Conservation (phyloP, 2,797 vertebrate species). For the Malacoctenus gilli region DNA sequence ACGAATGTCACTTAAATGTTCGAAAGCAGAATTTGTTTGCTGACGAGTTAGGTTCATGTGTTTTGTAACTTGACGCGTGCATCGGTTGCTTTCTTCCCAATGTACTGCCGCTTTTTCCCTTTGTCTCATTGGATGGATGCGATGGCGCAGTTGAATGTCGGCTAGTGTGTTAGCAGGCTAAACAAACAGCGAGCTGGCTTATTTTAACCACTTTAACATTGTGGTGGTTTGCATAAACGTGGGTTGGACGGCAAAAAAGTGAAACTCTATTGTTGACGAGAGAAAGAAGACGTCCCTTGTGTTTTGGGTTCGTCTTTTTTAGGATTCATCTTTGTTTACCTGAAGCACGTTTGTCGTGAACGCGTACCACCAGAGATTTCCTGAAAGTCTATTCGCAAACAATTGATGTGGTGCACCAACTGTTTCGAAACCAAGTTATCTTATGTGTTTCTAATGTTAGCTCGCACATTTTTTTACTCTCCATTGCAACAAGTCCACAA, state of each 20-base stretch:
- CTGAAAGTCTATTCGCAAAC: no score
- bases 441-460: no score
- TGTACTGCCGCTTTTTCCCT: constrained; percentile 51
- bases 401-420: no score
- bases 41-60: not conserved
- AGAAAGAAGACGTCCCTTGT: not conserved
- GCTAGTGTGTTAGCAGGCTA: constrained; percentile 55
- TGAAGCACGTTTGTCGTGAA: not conserved
- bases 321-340: not conserved
- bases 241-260: constrained; percentile 13
- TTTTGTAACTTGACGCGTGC: not conserved
- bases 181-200: constrained; percentile 44
- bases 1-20: not conserved
- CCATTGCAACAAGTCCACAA: no score
- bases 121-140: constrained; percentile 67
- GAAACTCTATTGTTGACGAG: constrained; percentile 13
- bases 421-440: no score
- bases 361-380: not conserved
- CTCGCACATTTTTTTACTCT: no score
- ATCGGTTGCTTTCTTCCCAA: constrained; percentile 17
- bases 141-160: constrained; percentile 76
- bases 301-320: not conserved
- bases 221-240: constrained; percentile 23
- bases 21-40: not conserved
- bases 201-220: not conserved